Percentiles rank a stretch among this genome's conserved stretches.
These are phyloP conservation scores for Zaprionus obscuricornis DNA, from an alignment of 2,888 invertebrate genomes.

Conservation along the genomic window DNA sequence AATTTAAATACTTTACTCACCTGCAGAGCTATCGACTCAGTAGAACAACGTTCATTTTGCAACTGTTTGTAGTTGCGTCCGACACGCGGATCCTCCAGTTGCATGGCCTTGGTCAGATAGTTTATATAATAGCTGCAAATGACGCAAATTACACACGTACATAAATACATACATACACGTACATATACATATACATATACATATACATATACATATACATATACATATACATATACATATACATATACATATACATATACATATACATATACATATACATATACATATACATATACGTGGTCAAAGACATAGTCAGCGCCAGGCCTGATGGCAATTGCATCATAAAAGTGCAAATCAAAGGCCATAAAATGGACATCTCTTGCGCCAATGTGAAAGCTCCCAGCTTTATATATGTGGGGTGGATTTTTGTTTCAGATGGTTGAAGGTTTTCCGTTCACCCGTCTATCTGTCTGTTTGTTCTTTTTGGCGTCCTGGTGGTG, in stretches of 20 bases:
- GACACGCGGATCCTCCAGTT: constrained; percentile 90
- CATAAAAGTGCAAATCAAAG: constrained; percentile 60
- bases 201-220: too few relatives aligned
- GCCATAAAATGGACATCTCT: constrained; percentile 36
- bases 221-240: too few relatives aligned
- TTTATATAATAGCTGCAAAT: constrained; percentile 91
- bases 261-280: too few relatives aligned
- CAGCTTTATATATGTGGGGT: constrained; percentile 36
- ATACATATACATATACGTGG: too few relatives aligned
- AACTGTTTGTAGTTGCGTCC: constrained; percentile 84
- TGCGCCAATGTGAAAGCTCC: constrained; percentile 25
- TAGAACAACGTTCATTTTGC: constrained; percentile 84
- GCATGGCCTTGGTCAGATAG: constrained; percentile 88
- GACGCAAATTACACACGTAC: constrained; percentile 19
- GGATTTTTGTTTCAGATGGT: constrained; percentile 25
- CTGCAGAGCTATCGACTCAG: constrained; percentile 87
- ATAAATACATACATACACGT: too few relatives aligned
- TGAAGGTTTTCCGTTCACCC: too few relatives aligned
- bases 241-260: too few relatives aligned
- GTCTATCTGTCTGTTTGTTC: constrained; percentile 7
- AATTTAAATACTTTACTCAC: constrained; percentile 80
- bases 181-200: too few relatives aligned
- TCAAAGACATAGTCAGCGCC: too few relatives aligned
- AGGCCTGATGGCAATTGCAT: constrained; percentile 21
- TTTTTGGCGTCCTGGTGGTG: constrained; percentile 34